A percentile compares a stretch with the other conserved stretches of the same genome.
Evolutionary conservation across 2,888 invertebrate species (phyloP).

Genomic region (Rhyacophila evoluta): DNA sequence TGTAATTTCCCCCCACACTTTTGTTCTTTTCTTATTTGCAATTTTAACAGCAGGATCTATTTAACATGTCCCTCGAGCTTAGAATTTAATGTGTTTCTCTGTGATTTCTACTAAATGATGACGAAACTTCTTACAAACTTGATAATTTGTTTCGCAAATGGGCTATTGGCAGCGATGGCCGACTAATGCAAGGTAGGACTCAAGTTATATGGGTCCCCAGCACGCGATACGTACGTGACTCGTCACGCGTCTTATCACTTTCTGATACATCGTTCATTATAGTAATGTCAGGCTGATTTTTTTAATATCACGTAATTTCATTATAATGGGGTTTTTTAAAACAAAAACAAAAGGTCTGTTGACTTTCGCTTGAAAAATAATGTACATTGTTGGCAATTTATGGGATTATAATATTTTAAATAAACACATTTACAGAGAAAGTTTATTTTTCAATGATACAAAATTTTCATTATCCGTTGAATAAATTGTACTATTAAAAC

Average conservation of each 20-base stretch:
- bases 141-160: conserved; percentile 10
- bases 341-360: background rate
- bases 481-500: too few relatives aligned
- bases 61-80: background rate
- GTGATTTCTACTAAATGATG: conserved; percentile 12
- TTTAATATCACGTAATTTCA: conserved; percentile 1
- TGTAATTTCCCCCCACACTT: background rate
- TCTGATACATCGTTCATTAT: conserved; percentile 10
- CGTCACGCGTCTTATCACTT: conserved; percentile 15
- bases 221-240: background rate
- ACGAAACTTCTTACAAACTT: background rate
- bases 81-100: conserved; percentile 6
- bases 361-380: background rate
- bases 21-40: background rate
- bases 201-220: background rate
- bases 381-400: background rate
- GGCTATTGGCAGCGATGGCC: conserved; percentile 14
- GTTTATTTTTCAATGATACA: too few relatives aligned
- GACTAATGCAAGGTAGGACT: conserved; percentile 14
- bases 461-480: too few relatives aligned
- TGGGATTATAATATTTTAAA: background rate
- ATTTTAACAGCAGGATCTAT: background rate
- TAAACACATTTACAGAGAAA: too few relatives aligned
- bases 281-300: background rate
- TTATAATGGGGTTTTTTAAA: background rate